These are phyloP conservation scores for Pteronotus mesoamericanus DNA, from an alignment of 2,797 vertebrate species.

Conservation along the genomic window DNA sequence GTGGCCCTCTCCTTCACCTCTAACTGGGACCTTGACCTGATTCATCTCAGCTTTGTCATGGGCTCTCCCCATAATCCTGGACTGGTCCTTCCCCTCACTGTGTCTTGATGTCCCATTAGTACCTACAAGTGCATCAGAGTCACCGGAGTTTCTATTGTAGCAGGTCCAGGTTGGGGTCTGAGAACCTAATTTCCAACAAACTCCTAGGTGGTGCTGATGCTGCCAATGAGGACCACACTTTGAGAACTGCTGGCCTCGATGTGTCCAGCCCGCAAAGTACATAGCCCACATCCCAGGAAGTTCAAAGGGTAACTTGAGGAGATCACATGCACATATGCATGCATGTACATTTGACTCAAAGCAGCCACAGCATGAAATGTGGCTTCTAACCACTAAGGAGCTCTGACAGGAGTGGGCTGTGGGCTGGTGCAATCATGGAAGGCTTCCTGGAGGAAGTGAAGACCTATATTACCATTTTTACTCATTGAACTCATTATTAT, in stretches of 20 bases:
- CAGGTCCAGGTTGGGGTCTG: background rate
- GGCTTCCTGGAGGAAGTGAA: slow-evolving; percentile 8
- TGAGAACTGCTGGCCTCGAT: background rate
- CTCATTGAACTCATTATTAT: background rate
- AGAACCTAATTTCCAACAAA: background rate
- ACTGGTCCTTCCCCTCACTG: background rate
- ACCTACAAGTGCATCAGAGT: background rate
- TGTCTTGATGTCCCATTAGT: background rate
- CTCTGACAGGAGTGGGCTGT: background rate
- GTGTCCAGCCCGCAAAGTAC: background rate
- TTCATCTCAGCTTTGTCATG: background rate
- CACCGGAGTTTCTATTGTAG: background rate
- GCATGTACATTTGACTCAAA: background rate
- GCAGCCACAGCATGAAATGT: background rate
- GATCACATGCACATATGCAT: background rate
- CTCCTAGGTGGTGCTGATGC: background rate
- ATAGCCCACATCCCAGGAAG: background rate
- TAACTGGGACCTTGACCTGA: background rate
- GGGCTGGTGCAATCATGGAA: background rate
- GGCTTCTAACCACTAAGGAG: background rate
- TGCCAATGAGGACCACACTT: background rate
- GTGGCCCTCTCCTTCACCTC: background rate
- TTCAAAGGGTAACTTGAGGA: background rate
- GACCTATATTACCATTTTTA: background rate
- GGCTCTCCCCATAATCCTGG: background rate